Conservation (phyloP, 2,113 vertebrate species). For the Parotia lawesii region DNA sequence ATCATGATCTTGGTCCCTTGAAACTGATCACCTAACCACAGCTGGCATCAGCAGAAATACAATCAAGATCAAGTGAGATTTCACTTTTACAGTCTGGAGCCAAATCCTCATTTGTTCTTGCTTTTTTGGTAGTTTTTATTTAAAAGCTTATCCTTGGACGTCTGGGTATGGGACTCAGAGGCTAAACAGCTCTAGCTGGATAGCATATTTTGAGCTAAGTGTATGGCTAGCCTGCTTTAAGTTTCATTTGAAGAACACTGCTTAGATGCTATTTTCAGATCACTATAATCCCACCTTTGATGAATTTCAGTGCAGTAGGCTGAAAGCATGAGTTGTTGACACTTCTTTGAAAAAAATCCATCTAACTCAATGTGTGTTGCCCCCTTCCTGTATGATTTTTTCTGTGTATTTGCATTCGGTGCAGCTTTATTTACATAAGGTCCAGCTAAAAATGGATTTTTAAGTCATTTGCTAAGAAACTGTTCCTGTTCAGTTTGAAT, state of each 20-base stretch:
- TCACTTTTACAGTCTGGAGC: neutral
- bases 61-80: neutral
- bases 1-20: neutral
- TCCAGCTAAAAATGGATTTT: neutral
- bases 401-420: neutral
- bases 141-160: neutral
- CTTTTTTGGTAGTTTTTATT: neutral
- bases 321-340: neutral
- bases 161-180: neutral
- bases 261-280: neutral
- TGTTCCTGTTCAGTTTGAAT: neutral
- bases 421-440: neutral
- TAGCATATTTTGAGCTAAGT: neutral
- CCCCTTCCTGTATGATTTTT: neutral
- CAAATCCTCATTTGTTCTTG: neutral
- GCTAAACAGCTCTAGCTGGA: neutral
- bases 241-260: neutral
- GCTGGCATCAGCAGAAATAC: neutral
- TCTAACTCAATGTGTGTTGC: neutral
- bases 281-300: neutral
- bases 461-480: neutral
- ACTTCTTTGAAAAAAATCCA: neutral
- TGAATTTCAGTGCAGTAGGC: neutral
- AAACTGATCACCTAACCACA: neutral
- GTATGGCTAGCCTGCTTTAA: neutral